Evolutionary conservation across 2,888 invertebrate species (phyloP), one percentile per base, ranked within the genome.

Genomic region (Agonopterix alstromeriana): DNA sequence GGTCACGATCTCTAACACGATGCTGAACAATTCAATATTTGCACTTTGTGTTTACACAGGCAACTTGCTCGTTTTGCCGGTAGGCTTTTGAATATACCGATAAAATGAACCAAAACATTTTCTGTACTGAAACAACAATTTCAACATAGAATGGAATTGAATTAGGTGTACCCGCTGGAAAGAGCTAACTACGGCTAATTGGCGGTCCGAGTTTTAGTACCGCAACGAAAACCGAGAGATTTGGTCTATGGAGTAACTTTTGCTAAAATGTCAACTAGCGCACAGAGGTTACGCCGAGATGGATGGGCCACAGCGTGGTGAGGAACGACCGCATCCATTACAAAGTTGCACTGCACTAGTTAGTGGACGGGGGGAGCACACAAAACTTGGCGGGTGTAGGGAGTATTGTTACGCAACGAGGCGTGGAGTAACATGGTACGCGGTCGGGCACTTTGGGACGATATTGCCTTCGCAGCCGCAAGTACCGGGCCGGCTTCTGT

Each of bases 241-340:
- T 40, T 40, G n/a, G 40, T n/a, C 10, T 40, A 40, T 40, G 40
- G 10, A 4, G 40, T 1, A 40, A 40, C 10, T 10, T 42, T 42
- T 42, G 42, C 42, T 10, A 10, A 42, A 12, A 11, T 42, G 42
- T 42, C 42, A 12, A 11, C 10, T 27, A 10, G 10, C 10, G 10
- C 45, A 12, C 45, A 3, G 45, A 45, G 45, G 45, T 38, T 40
- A 38, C 38, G 45, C 17, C 9, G 45, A 36, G 45, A 45, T 36
- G 45, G 45, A 45, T 45, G 45, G 45, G 36, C 45, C 11, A 27
- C 43, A n/a, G 10, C 5, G 40, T 27, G 40, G 44, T 36, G 35
- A 17, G 44, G 45, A 27, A 27, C 43, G 17, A 48, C 50, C 50
- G 45, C 47, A 50, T 48, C 50, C 50, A 48, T 50, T 50, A 50